phyloP scores from a whole-genome alignment of 2,888 invertebrate species.

The Lamellibrachia satsuma region DNA sequence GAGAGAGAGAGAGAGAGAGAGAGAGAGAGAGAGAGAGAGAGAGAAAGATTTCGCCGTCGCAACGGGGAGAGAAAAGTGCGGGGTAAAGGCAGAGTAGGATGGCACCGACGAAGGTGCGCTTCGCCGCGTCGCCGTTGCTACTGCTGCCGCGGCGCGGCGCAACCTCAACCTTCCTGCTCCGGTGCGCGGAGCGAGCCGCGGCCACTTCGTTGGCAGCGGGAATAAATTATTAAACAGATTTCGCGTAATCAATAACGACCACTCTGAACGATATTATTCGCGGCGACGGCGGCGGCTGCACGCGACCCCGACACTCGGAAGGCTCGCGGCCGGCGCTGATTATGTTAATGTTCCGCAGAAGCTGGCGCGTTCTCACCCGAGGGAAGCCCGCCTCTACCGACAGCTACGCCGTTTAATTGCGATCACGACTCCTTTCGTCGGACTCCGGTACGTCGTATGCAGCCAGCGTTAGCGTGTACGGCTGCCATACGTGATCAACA shows the following conservation, averaged over 20 bases:
- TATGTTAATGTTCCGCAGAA: not conserved
- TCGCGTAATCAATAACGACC: conserved; percentile 17
- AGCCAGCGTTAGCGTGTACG: not conserved
- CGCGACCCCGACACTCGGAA: not conserved
- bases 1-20: too few species aligned
- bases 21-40: too few species aligned
- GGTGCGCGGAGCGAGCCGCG: not conserved
- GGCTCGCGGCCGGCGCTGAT: not conserved
- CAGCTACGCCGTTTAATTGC: conserved; percentile 5
- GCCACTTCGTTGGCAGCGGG: conserved; percentile 4
- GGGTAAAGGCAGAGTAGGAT: not conserved
- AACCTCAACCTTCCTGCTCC: not conserved
- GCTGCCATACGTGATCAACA: not conserved
- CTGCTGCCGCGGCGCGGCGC: not conserved
- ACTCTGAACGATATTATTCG: conserved; percentile 13
- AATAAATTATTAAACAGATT: conserved; percentile 17
- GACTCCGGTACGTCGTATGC: not conserved
- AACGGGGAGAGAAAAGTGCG: not conserved
- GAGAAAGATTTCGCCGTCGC: not conserved
- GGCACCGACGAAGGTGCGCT: not conserved
- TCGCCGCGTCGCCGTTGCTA: conserved; percentile 1
- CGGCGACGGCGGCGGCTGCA: not conserved
- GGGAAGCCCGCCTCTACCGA: conserved; percentile 17
- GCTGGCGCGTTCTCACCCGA: not conserved
- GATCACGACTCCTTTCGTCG: conserved; percentile 9